Base-by-base conservation (phyloP, 2,888 invertebrate genomes). In the Synanthedon tipuliformis region DNA sequence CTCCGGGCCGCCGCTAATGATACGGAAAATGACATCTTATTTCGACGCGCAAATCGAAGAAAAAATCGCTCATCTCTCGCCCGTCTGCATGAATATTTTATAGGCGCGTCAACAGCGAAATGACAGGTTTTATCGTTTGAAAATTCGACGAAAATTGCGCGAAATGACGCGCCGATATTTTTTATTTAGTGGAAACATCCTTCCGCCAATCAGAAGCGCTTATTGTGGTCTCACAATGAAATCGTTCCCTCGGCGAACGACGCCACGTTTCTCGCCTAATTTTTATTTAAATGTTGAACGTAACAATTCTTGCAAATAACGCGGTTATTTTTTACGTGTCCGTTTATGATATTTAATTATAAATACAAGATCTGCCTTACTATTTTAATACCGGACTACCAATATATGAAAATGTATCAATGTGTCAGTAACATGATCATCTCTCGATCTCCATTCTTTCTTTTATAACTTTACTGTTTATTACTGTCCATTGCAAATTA, bases 11-110 rank as follows among this genome's bases (percentile, higher is more conserved):
- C 70, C 80, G 88, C 86, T 88, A 88, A 88, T 88, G 88, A 88
- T 78, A 84, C 86, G 88, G 88, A 88, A 88, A 88, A 88, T 88
- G 87, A 87, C 87, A 84, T 87, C 88, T 87, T 88, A 88, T 88
- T 88, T 81, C 82, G 83, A 81, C 74, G 82, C 81, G 80, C 77
- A 83, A 85, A 85, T 85, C 86, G 85, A 85, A 85, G 85, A 87
- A 87, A 87, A 86, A 86, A 83, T 81, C 84, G 82, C 83, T 83
- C 87, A 81, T 85, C 85, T 81, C 78, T 74, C 82, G 75, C 78
- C 77, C 79, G 81, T 78, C 76, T 79, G 78, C 81, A 86, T 86
- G 85, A 87, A 87, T 87, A 87, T 87, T 87, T 87, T 87, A 86
- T 88, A 81, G 87, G 86, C 86, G 80, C 81, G 81, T 87, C 86